Evolutionary conservation across 2,113 vertebrate genomes (phyloP).

Genomic region (Cheilinus undulatus): DNA sequence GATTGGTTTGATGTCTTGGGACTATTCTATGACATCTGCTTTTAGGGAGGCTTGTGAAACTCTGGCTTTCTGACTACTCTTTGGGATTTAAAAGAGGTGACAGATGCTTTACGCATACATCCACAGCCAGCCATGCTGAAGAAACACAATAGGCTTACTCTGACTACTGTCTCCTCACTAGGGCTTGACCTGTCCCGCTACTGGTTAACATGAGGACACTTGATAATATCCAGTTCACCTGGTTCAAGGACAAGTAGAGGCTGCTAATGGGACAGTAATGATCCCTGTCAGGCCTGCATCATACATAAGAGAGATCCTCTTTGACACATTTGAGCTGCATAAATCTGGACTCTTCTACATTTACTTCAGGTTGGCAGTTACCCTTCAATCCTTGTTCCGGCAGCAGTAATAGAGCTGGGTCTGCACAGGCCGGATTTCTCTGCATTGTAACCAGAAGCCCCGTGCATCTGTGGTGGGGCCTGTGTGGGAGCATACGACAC

Average conservation of each 20-base stretch:
- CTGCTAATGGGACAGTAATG: slow-evolving; percentile 56
- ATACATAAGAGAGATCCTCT: slow-evolving; percentile 52
- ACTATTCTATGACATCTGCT: slow-evolving; percentile 81
- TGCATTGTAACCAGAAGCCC: slow-evolving; percentile 77
- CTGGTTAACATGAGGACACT: slow-evolving; percentile 46
- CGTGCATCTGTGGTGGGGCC: slow-evolving; percentile 62
- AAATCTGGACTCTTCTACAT: slow-evolving; percentile 67
- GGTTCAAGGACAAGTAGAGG: slow-evolving; percentile 25
- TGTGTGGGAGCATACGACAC: slow-evolving; percentile 68
- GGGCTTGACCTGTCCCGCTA: slow-evolving; percentile 21
- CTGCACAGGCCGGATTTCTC: slow-evolving; percentile 76
- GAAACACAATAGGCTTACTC: slow-evolving; percentile 57
- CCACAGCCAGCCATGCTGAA: slow-evolving; percentile 12
- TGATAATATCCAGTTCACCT: slow-evolving; percentile 39
- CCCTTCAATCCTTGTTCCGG: slow-evolving; percentile 70
- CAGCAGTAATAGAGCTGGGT: slow-evolving; percentile 69
- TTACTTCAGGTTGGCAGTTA: slow-evolving; percentile 56
- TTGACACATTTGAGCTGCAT: slow-evolving; percentile 56
- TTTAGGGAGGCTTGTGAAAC: slow-evolving; percentile 71
- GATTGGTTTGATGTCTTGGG: slow-evolving; percentile 87
- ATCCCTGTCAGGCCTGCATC: slow-evolving; percentile 56
- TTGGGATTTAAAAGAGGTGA: slow-evolving; percentile 63
- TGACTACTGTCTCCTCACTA: slow-evolving; percentile 50
- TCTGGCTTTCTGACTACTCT: slow-evolving; percentile 73
- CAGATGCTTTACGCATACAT: slow-evolving; percentile 62